Conservation (phyloP, 1,140 invertebrate genomes). For the Zaprionus ghesquierei region DNA sequence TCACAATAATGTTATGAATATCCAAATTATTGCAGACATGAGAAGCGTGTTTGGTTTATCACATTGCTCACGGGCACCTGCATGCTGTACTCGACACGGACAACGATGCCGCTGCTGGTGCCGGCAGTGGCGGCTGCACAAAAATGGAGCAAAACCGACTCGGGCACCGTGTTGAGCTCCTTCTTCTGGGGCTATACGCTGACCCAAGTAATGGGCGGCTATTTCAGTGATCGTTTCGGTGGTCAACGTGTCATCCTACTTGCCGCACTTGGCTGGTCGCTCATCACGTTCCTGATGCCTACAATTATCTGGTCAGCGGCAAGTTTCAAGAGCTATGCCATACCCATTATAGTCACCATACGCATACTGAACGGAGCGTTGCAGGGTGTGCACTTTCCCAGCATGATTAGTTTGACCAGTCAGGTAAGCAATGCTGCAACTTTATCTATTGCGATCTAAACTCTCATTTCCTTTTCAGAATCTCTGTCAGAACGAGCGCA, state of each 20-base stretch:
- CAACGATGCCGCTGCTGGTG: constrained; percentile 87
- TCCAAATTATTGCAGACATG: constrained; percentile 78
- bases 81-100: constrained; percentile 87
- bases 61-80: constrained; percentile 87
- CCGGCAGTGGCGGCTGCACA: constrained; percentile 87
- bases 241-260: constrained; percentile 87
- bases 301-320: constrained; percentile 86
- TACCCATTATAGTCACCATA: constrained; percentile 86
- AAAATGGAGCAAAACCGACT: constrained; percentile 88
- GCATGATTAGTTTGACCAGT: constrained; percentile 89
- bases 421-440: constrained; percentile 80
- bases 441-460: neutral
- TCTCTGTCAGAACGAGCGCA: constrained; percentile 86
- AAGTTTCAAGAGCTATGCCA: constrained; percentile 83
- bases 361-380: constrained; percentile 87
- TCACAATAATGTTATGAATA: neutral
- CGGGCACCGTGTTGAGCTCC: constrained; percentile 88
- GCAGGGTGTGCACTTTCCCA: constrained; percentile 89
- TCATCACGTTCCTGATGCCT: constrained; percentile 88
- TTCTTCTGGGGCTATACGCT: constrained; percentile 92
- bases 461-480: constrained; percentile 48
- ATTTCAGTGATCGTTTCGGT: constrained; percentile 87
- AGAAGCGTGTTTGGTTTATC: constrained; percentile 85
- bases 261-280: constrained; percentile 87
- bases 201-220: constrained; percentile 89